Percentiles rank a stretch among this genome's conserved stretches.
phyloP scores from a whole-genome alignment of 2,888 invertebrate species.

The Cephus sareptanus region DNA sequence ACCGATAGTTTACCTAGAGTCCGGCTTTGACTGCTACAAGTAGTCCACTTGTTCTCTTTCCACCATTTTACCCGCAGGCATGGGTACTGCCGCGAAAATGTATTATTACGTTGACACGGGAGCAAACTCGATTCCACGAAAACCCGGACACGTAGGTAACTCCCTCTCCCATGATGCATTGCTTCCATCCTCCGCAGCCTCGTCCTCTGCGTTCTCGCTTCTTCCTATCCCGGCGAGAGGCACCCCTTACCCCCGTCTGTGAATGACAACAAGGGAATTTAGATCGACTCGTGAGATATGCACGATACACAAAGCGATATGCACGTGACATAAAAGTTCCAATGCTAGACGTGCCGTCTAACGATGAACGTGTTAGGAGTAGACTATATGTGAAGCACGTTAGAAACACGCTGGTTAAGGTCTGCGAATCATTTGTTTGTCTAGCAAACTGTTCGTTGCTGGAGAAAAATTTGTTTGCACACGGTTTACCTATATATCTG shows the following conservation, averaged over 20 bases:
- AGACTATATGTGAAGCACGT: background rate
- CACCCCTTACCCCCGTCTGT: background rate
- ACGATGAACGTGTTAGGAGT: background rate
- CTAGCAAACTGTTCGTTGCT: background rate
- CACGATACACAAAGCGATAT: background rate
- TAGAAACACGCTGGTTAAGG: background rate
- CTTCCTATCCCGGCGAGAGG: background rate
- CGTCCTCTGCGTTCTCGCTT: background rate
- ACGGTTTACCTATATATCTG: background rate
- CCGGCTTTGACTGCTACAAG: constrained; percentile 40
- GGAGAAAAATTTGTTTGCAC: background rate
- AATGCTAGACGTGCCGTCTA: background rate
- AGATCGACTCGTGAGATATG: background rate
- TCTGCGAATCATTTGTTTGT: background rate
- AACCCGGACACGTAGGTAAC: constrained; percentile 41
- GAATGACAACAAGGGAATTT: background rate
- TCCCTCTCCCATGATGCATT: background rate
- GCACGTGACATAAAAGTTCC: background rate
- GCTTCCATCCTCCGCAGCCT: background rate
- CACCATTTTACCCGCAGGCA: background rate
- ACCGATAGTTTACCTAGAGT: constrained; percentile 42
- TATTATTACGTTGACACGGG: constrained; percentile 50
- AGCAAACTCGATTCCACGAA: constrained; percentile 45
- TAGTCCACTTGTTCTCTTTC: constrained; percentile 13
- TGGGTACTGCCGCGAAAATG: constrained; percentile 34